These are phyloP conservation scores for Manis pentadactyla DNA, from an alignment of 2,797 vertebrate genomes.

Conservation along the genomic window DNA sequence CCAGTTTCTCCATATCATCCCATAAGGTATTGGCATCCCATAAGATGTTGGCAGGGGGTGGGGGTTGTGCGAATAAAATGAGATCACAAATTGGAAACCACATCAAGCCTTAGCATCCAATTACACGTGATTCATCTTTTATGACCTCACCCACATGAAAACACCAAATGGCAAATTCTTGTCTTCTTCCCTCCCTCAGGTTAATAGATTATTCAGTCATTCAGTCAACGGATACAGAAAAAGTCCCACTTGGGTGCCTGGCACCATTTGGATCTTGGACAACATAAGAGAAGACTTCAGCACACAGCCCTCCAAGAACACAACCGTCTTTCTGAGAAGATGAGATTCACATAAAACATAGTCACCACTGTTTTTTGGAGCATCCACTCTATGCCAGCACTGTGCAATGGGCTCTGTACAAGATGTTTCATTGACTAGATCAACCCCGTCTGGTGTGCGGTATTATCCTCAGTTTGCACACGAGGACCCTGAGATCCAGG, in stretches of 20 bases:
- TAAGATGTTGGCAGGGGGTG: background rate
- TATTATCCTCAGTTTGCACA: background rate
- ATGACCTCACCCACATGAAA: conserved; percentile 68
- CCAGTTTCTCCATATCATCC: conserved; percentile 57
- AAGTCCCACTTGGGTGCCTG: background rate
- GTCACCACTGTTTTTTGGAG: background rate
- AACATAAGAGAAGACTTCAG: background rate
- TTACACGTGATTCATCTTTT: conserved; percentile 71
- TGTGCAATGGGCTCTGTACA: background rate
- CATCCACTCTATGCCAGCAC: background rate
- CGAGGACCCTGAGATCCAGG: background rate
- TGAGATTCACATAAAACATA: background rate
- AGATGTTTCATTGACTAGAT: background rate
- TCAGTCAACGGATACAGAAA: background rate
- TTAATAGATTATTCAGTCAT: conserved; percentile 33
- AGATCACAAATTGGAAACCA: conserved; percentile 73
- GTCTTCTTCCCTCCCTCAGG: conserved; percentile 11
- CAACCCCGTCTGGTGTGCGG: background rate
- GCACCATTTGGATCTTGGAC: background rate
- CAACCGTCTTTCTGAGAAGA: background rate
- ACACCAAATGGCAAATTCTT: conserved; percentile 73
- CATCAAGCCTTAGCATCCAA: conserved; percentile 29
- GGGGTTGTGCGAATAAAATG: conserved; percentile 66
- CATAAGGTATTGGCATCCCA: conserved; percentile 48
- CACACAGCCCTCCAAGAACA: background rate